Conservation (phyloP, 2,888 invertebrate species). For the Drosophila demipolita region DNA sequence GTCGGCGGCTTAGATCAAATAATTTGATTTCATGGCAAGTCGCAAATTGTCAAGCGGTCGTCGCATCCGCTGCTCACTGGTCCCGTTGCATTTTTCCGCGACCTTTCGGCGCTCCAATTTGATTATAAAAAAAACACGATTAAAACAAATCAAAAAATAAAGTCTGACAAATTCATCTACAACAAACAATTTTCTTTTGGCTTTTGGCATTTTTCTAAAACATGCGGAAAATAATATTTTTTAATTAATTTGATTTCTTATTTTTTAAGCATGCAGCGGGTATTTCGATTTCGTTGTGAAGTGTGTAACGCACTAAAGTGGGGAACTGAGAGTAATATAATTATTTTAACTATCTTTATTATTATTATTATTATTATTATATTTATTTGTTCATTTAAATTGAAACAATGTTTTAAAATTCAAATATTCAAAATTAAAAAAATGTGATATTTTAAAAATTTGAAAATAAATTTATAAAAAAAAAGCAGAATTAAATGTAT, state of each 20-base stretch:
- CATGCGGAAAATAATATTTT: conserved; percentile 41
- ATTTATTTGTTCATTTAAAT: background rate
- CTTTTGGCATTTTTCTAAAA: conserved; percentile 51
- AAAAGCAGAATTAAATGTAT: background rate
- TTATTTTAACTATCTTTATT: background rate
- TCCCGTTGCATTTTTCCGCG: conserved; percentile 43
- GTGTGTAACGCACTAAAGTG: background rate
- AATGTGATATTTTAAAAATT: background rate
- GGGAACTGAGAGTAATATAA: background rate
- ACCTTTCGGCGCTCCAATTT: conserved; percentile 56
- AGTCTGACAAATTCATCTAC: conserved; percentile 15
- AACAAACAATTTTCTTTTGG: conserved; percentile 56
- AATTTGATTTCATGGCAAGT: conserved; percentile 83
- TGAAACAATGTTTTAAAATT: background rate
- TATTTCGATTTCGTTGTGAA: background rate
- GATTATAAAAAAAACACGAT: conserved; percentile 51
- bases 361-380: too few species aligned
- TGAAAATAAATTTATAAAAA: background rate
- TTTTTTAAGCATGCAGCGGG: background rate
- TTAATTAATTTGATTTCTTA: conserved; percentile 70
- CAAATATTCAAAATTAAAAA: too few species aligned
- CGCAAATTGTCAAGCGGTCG: conserved; percentile 81
- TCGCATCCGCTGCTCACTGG: conserved; percentile 61
- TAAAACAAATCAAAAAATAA: conserved; percentile 14
- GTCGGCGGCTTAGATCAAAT: conserved; percentile 82